These are phyloP conservation scores for Diabrotica undecimpunctata DNA, from an alignment of 1,140 invertebrate genomes.

Conservation along the genomic window DNA sequence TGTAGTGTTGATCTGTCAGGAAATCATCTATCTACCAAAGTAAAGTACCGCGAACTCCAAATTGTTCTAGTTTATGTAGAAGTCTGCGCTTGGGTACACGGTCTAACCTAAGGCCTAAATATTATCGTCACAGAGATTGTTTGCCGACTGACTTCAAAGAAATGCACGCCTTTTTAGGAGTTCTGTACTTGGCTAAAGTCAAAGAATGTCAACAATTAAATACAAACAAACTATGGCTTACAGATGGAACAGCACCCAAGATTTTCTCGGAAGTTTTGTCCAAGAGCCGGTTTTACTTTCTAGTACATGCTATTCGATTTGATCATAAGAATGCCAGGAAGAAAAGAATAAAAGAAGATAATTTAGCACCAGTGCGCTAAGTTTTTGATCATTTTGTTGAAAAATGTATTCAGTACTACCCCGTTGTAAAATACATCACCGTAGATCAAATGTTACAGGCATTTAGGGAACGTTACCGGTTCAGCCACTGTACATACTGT, in stretches of 20 bases:
- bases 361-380: background rate
- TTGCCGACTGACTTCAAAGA: background rate
- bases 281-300: slow-evolving; percentile 4
- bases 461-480: too few species aligned
- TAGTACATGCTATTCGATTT: background rate
- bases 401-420: too few species aligned
- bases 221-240: slow-evolving; percentile 7
- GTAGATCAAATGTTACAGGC: too few species aligned
- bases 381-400: too few species aligned
- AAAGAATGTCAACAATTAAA: slow-evolving; percentile 14
- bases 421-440: too few species aligned
- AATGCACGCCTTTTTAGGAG: slow-evolving; percentile 2
- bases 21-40: too few species aligned
- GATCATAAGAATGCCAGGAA: background rate
- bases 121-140: background rate
- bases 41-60: too few species aligned
- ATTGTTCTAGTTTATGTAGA: too few species aligned
- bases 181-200: slow-evolving; percentile 12
- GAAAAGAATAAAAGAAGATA: slow-evolving; percentile 3
- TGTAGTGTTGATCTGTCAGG: too few species aligned
- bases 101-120: too few species aligned
- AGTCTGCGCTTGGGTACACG: too few species aligned
- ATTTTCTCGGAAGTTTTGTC: slow-evolving; percentile 7
- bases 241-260: slow-evolving; percentile 11
- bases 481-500: too few species aligned